Conservation (phyloP, 2,888 invertebrate genomes). For the Phlogophora meticulosa region DNA sequence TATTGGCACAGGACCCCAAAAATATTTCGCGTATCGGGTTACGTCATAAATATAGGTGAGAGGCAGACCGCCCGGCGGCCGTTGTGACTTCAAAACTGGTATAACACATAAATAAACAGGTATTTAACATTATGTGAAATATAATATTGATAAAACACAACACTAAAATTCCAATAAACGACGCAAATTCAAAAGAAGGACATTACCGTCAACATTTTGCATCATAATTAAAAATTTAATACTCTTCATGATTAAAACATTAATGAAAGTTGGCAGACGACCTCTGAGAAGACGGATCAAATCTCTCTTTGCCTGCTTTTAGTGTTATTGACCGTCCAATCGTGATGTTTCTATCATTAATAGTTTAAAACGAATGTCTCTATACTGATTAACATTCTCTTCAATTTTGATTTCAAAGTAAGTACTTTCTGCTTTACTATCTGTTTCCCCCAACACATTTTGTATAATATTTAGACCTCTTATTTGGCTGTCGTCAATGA, state of each 20-base stretch:
- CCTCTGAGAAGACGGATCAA: slow-evolving; percentile 9
- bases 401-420: not conserved
- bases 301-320: slow-evolving; percentile 4
- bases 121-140: slow-evolving; percentile 45
- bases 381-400: slow-evolving; percentile 9
- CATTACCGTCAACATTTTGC: slow-evolving; percentile 46
- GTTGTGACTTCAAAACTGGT: slow-evolving; percentile 55
- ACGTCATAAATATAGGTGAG: slow-evolving; percentile 47
- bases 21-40: slow-evolving; percentile 37
- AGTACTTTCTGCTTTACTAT: not conserved
- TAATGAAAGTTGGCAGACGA: slow-evolving; percentile 42
- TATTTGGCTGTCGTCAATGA: too few relatives aligned
- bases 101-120: slow-evolving; percentile 49
- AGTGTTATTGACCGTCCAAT: not conserved
- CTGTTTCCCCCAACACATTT: too few relatives aligned
- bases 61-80: slow-evolving; percentile 67
- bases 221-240: slow-evolving; percentile 32
- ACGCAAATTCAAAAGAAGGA: slow-evolving; percentile 53
- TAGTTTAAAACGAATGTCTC: slow-evolving; percentile 1
- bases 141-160: slow-evolving; percentile 45
- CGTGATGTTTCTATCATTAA: slow-evolving; percentile 8
- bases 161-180: slow-evolving; percentile 48
- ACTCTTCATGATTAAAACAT: slow-evolving; percentile 42
- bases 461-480: too few relatives aligned
- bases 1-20: slow-evolving; percentile 22